Evolutionary conservation across 2,888 invertebrate species (phyloP).

Genomic region (Polylopha cassiicola): DNA sequence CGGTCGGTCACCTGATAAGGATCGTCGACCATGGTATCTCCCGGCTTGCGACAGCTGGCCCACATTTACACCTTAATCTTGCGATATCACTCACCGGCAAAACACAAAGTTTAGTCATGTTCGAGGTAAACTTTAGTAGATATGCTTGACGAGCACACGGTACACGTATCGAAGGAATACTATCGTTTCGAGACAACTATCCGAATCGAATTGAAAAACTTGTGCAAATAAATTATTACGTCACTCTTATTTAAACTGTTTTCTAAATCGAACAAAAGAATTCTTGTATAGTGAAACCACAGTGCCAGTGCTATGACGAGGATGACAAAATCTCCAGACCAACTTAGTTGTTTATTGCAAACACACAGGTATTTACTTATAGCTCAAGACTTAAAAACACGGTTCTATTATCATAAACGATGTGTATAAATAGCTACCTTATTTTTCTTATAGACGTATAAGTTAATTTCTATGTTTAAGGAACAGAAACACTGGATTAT

Average conservation of each 20-base stretch:
- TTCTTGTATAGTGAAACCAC: conserved; percentile 21
- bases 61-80: conserved; percentile 51
- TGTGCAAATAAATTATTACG: conserved; percentile 28
- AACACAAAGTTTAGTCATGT: conserved; percentile 52
- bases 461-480: conserved; percentile 12
- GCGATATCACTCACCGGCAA: conserved; percentile 45
- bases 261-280: neutral
- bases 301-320: conserved; percentile 34
- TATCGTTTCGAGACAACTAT: conserved; percentile 16
- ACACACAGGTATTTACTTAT: conserved; percentile 40
- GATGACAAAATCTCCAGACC: conserved; percentile 45
- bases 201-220: conserved; percentile 12
- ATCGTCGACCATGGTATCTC: conserved; percentile 38
- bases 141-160: conserved; percentile 32
- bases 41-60: conserved; percentile 59
- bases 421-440: too few species aligned
- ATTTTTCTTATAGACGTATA: too few species aligned
- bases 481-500: conserved; percentile 7
- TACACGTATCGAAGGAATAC: conserved; percentile 27
- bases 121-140: conserved; percentile 34
- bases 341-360: conserved; percentile 40
- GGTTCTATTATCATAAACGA: conserved; percentile 5
- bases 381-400: neutral
- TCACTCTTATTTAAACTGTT: conserved; percentile 4
- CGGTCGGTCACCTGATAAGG: conserved; percentile 28